phyloP scores from a whole-genome alignment of 2,888 invertebrate species.

The Metopia argyrocephala region DNA sequence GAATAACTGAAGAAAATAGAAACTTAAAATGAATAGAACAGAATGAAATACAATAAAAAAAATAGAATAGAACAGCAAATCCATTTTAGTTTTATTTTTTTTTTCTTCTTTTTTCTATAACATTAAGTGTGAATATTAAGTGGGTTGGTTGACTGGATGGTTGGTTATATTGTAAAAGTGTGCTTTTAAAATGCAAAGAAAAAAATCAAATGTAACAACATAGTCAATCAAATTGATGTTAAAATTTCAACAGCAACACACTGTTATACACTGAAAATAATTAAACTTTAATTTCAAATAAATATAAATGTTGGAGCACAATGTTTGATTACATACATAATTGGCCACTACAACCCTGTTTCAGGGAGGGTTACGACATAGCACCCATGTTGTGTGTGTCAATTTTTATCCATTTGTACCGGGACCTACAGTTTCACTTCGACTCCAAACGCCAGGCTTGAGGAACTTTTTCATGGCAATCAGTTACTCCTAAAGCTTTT shows the following conservation, averaged over 20 bases:
- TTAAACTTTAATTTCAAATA: not conserved
- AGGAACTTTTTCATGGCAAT: too few relatives aligned
- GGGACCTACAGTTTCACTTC: too few relatives aligned
- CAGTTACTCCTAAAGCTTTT: too few relatives aligned
- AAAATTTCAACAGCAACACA: not conserved
- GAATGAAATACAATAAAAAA: not conserved
- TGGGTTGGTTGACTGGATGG: constrained; percentile 42
- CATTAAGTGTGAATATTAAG: constrained; percentile 45
- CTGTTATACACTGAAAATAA: not conserved
- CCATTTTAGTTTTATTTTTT: constrained; percentile 1
- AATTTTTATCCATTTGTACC: too few relatives aligned
- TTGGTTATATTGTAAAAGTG: not conserved
- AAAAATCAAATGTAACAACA: constrained; percentile 30
- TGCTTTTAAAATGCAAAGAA: constrained; percentile 21
- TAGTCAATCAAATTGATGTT: constrained; percentile 37
- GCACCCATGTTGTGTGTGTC: too few relatives aligned
- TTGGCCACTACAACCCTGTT: too few relatives aligned
- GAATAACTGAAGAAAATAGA: not conserved
- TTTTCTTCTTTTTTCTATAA: not conserved
- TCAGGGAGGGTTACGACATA: too few relatives aligned
- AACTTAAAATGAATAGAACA: constrained; percentile 21
- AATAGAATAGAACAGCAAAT: constrained; percentile 23
- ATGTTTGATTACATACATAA: too few relatives aligned
- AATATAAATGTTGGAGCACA: too few relatives aligned
- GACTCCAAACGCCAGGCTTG: too few relatives aligned